Evolutionary conservation across 2,113 vertebrate genomes (phyloP).

Genomic region (Circaetus cinerascens): DNA sequence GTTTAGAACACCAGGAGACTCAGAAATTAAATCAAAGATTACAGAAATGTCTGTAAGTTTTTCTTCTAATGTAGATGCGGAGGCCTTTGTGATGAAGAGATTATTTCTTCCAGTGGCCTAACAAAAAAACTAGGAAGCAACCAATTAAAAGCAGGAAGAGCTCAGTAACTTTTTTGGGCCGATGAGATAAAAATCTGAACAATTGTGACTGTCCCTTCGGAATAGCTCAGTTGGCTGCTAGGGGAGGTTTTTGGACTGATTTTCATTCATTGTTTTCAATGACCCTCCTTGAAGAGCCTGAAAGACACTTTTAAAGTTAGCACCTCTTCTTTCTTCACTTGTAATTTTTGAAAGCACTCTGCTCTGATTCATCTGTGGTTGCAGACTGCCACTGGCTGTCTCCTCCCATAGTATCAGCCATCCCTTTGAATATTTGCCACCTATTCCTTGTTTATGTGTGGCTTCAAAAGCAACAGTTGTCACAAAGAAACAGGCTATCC

Average conservation of each 20-base stretch:
- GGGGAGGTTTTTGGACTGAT: slow-evolving; percentile 22
- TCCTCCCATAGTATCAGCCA: background rate
- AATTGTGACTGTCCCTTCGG: background rate
- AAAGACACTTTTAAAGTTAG: slow-evolving; percentile 15
- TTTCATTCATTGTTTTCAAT: slow-evolving; percentile 57
- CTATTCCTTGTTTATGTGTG: background rate
- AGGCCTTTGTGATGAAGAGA: slow-evolving; percentile 15
- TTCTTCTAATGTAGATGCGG: background rate
- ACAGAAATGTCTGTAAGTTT: background rate
- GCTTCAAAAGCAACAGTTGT: slow-evolving; percentile 46
- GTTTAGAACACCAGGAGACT: background rate
- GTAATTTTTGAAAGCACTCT: slow-evolving; percentile 18
- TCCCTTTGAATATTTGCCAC: slow-evolving; percentile 13
- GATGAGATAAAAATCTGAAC: slow-evolving; percentile 41
- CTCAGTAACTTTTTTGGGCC: slow-evolving; percentile 23
- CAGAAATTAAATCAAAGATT: background rate
- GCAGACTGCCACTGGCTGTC: slow-evolving; percentile 25
- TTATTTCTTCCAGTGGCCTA: background rate
- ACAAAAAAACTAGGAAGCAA: slow-evolving; percentile 40
- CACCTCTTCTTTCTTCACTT: background rate
- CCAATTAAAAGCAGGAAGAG: slow-evolving; percentile 30
- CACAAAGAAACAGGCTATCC: slow-evolving; percentile 19
- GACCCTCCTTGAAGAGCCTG: background rate
- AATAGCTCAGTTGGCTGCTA: background rate
- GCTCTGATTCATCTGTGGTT: slow-evolving; percentile 13